A percentile compares a stretch with the other conserved stretches of the same genome.
phyloP scores from a whole-genome alignment of 2,113 vertebrate genomes.

The Silurus asotus region DNA sequence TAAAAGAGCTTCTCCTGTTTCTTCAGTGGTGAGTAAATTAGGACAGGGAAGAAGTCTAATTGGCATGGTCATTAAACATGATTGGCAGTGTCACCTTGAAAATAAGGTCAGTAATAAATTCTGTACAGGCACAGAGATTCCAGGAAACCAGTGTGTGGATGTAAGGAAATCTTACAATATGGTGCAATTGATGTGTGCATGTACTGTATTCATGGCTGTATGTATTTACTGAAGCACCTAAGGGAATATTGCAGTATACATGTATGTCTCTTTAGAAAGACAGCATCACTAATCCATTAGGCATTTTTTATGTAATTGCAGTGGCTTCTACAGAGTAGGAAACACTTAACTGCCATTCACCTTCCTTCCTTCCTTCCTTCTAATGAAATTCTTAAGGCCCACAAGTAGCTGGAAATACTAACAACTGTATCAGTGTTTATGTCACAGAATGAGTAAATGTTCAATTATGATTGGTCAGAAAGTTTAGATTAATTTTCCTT shows the following conservation, averaged over 20 bases:
- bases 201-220: neutral
- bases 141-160: neutral
- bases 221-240: neutral
- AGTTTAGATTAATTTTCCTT: neutral
- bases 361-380: neutral
- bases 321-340: neutral
- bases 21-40: constrained; percentile 17
- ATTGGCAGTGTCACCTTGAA: neutral
- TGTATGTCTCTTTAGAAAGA: neutral
- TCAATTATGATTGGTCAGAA: neutral
- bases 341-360: neutral
- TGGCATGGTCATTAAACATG: neutral
- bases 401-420: neutral
- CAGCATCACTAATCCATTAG: neutral
- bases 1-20: neutral
- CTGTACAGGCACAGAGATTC: neutral
- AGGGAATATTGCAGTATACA: neutral
- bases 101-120: neutral
- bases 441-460: neutral
- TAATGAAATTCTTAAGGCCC: neutral
- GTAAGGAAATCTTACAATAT: neutral
- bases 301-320: neutral
- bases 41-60: neutral
- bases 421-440: neutral
- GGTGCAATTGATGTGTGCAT: neutral